Conservation (phyloP, 2,113 vertebrate species). For the Pteruthius melanotis region DNA sequence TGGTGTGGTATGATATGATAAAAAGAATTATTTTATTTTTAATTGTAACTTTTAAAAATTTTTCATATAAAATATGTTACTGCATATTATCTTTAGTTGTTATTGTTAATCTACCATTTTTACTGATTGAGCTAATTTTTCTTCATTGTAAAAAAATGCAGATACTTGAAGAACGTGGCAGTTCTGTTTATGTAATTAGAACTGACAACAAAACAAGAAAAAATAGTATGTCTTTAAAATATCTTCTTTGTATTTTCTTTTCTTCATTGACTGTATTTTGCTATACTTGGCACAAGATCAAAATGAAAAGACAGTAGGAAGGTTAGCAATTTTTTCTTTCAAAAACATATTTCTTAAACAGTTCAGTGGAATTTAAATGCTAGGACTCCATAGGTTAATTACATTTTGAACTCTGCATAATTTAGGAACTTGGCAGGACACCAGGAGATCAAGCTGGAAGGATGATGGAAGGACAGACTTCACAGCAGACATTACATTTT, state of each 20-base stretch:
- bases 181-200: not conserved
- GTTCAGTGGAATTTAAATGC: not conserved
- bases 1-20: not conserved
- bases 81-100: not conserved
- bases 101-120: not conserved
- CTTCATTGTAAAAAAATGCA: not conserved
- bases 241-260: not conserved
- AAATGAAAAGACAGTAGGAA: not conserved
- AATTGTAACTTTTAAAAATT: not conserved
- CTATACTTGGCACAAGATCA: not conserved
- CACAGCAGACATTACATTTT: constrained; percentile 68
- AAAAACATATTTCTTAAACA: not conserved
- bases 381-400: not conserved
- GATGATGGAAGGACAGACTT: constrained; percentile 72
- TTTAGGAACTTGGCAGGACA: constrained; percentile 80
- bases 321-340: not conserved
- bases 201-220: not conserved
- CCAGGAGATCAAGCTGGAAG: constrained; percentile 70
- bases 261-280: not conserved
- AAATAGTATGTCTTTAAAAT: not conserved
- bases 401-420: not conserved
- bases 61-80: too few species aligned
- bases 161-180: not conserved
- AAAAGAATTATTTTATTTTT: not conserved
- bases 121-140: not conserved